Evolutionary conservation across 2,797 vertebrate species (phyloP), one percentile per base, ranked within the genome.

Genomic region (Xenopus petersii): DNA sequence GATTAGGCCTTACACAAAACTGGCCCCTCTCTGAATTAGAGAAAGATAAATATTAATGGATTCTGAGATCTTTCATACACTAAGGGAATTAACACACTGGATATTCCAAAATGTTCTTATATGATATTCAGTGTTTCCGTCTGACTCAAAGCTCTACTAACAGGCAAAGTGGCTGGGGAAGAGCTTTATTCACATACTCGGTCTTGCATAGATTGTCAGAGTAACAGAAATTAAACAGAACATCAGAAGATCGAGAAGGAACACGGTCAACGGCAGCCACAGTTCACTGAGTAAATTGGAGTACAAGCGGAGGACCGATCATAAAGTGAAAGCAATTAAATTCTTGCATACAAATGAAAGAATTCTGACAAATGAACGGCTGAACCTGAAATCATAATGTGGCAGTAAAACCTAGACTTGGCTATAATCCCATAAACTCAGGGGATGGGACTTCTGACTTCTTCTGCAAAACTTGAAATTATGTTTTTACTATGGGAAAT

Each of bases 291-390:
- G 61, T 74, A 79, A 70, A 79, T 74, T 61, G 54, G 62, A 74
- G 71, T 36, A 51, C 76, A 49, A 66, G 11, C 42, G 42, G 49
- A 26, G 47, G 71, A 21, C 76, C 62, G 64, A 65, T 79, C 76
- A 42, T 12, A 56, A 61, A 47, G 42, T 13, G 26, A 60, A 79
- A 79, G 71, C 76, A 79, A 79, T 79, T 79, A 79, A 59, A 70
- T 70, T 51, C 59, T 59, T 11, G 46, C 66, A 61, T 59, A 60
- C 51, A 64, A 59, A 60, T 47, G 68, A 56, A 60, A 46, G 49
- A 33, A 63, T 59, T 30, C 71, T 47, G 71, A 59, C 67, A 74
- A 70, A 74, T 73, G 61, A 70, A 79, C 46, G 56, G 51, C 51
- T 70, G 71, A 79, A 74, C 66, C 71, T 73, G 70, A 73, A 73